Base-by-base conservation (phyloP, 2,888 invertebrate species). In the Diogma glabrata region DNA sequence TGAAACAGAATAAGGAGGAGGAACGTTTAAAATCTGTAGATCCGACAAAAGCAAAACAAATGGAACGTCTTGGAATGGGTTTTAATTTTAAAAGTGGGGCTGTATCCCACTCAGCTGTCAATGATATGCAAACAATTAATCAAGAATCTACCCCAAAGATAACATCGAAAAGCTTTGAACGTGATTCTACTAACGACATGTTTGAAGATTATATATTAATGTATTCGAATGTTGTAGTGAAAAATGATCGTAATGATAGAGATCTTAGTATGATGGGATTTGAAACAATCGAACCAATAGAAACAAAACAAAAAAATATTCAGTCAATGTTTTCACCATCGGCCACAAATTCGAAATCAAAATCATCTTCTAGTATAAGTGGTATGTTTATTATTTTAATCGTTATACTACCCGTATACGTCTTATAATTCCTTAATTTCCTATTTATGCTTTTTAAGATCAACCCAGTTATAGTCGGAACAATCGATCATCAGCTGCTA, bases 31-130 rank as follows among this genome's bases (percentile, higher is more conserved):
- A 81, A 63, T 75, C 75, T 45, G 69, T 80, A 52, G 87, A 92
- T 71, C 87, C 90, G 1, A 77, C 79, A 56, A 94, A 91, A 70
- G 88, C 88, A 3, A 83, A 85, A 57, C 88, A 92, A 69, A 76
- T 87, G 61, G 95, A 96, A 69, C 77, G 97, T 48, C 79, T 97
- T 46, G 97, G 96, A 60, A 95, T 96, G 89, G 94, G 89, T 53
- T 82, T 83, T 60, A 66, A 58, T 57, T 56, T 67, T 47, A 60
- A 64, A 45, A 66, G 61, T 8, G 17, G 80, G 45, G 83, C 79
- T 49, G 77, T 84, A 10, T 87, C 84, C 56, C 92, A 92, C 74
- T 93, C 93, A 10, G 92, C 91, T 10, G 66, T 89, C 51, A 82
- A 81, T 52, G 94, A 92, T 67, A 95, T 96, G 93, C 82, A 87